Base-by-base conservation (phyloP, 2,113 vertebrate species). In the Alligator sinensis region DNA sequence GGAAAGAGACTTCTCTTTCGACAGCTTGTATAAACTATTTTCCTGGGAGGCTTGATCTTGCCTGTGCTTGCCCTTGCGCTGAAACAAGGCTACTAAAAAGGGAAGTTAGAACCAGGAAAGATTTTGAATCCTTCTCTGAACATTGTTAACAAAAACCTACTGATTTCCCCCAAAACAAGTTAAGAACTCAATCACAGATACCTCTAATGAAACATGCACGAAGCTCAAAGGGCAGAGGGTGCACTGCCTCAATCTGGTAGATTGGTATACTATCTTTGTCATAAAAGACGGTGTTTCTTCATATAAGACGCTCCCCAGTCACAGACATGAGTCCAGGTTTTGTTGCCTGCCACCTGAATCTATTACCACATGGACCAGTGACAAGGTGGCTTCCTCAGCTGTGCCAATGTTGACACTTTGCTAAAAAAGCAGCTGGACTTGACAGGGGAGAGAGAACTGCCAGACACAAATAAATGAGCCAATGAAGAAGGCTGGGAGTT, bases 21-120 rank as follows among this genome's bases (percentile, higher is more conserved):
- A 92, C 77, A 85, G 66, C 79, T 87, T 19, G 1, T 74, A 91
- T 88, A n/a, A 93, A 74, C 60, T 87, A 68, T 80, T 95, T 34
- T 80, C 8, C 0, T 72, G 80, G 85, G 24, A 80, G 11, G n/a
- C 82, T 85, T 87, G 34, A 82, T 80, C 63, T 81, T 77, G 86
- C 68, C 90, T 78, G 77, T 75, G 74, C 62, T 5, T 15, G 84
- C 87, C 87, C 77, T 80, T 76, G 21, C 75, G 86, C 9, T 25
- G 63, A 34, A 83, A 81, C 14, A 82, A 70, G 79, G 84, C 86
- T 91, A 91, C 85, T 86, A 84, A 19, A 5, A n/a, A 68, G 24
- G 17, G 82, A 59, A 84, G 62, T 3, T 5, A 81, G 4, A 82
- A 63, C 63, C 34, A 64, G 58, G 59, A 63, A 80, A 62, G 57